Evolutionary conservation across 2,888 invertebrate species (phyloP).

Genomic region (Oscheius sp.): DNA sequence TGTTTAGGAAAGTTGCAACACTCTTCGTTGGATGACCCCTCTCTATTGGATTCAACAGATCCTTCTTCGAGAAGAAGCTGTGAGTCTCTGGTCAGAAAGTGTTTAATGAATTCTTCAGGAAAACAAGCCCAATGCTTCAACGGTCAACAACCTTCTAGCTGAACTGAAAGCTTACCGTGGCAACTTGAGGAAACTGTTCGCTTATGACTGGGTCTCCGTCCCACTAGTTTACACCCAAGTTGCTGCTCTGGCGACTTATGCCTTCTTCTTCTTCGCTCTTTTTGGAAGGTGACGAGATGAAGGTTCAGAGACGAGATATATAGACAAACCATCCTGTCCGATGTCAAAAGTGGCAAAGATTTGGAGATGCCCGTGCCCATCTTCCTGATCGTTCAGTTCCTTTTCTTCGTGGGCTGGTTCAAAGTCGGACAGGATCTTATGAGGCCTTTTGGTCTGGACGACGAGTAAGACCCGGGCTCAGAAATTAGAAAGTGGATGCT

Average conservation of each 20-base stretch:
- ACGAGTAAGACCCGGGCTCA: conserved; percentile 39
- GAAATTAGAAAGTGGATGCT: background rate
- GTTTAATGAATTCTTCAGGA: conserved; percentile 24
- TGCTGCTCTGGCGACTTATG: conserved; percentile 74
- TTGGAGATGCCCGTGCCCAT: conserved; percentile 57
- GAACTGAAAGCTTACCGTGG: conserved; percentile 56
- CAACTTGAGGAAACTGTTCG: conserved; percentile 53
- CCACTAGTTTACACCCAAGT: conserved; percentile 69
- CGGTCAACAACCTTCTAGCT: conserved; percentile 52
- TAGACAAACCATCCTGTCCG: conserved; percentile 61
- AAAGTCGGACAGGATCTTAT: conserved; percentile 61
- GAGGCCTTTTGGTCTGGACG: conserved; percentile 64
- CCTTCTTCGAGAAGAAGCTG: conserved; percentile 52
- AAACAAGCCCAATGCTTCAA: conserved; percentile 54
- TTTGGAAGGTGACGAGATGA: conserved; percentile 68
- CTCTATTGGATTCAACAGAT: conserved; percentile 65
- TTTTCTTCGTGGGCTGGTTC: conserved; percentile 58
- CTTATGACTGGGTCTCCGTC: conserved; percentile 65
- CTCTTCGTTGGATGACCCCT: conserved; percentile 64
- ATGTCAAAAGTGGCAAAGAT: conserved; percentile 44
- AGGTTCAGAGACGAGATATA: background rate
- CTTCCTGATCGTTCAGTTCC: conserved; percentile 61
- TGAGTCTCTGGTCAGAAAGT: conserved; percentile 4
- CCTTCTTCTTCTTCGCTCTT: conserved; percentile 74
- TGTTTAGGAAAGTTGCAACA: conserved; percentile 45